Percentiles rank a stretch among this genome's conserved stretches.
phyloP scores from a whole-genome alignment of 2,113 vertebrate species.

The Gallinago jamesoni region DNA sequence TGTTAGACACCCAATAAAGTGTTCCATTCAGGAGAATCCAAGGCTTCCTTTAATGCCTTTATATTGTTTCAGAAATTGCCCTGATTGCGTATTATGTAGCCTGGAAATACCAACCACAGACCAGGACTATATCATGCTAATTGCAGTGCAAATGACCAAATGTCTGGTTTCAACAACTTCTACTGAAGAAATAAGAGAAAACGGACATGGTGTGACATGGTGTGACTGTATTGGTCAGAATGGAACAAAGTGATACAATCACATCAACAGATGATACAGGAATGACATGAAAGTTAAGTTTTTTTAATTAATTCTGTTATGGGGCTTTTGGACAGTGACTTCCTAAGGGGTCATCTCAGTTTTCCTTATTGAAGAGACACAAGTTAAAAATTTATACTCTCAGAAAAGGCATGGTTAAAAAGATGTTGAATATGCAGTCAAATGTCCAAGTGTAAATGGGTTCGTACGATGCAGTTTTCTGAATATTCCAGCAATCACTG shows the following conservation, averaged over 20 bases:
- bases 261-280: neutral
- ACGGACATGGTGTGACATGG: accelerated
- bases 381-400: neutral
- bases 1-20: neutral
- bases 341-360: neutral
- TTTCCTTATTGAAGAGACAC: neutral
- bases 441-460: neutral
- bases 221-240: neutral
- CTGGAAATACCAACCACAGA: neutral
- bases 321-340: neutral
- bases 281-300: neutral
- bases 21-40: neutral
- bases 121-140: neutral
- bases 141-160: neutral
- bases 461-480: neutral
- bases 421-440: neutral
- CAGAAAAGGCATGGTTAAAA: neutral
- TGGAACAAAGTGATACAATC: neutral
- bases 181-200: neutral
- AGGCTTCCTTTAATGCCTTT: neutral
- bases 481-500: neutral
- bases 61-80: neutral
- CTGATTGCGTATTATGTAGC: neutral
- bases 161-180: neutral
- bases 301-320: neutral